phyloP scores from a whole-genome alignment of 2,113 vertebrate species.

The Vulpes vulpes region DNA sequence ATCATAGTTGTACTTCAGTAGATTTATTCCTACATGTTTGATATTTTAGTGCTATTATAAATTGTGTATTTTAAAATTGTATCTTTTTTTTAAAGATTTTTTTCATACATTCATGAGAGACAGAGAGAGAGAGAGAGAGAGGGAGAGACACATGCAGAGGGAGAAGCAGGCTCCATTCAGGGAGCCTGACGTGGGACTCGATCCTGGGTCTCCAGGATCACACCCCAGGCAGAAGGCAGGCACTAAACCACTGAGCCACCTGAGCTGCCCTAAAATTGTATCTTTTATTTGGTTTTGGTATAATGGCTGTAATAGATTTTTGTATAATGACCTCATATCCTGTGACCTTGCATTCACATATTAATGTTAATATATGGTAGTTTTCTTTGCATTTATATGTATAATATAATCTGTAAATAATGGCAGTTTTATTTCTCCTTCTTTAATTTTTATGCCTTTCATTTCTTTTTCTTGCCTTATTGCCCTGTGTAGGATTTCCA shows the following conservation, averaged over 20 bases:
- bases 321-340: not conserved
- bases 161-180: too few species aligned
- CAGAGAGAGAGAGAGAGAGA: too few species aligned
- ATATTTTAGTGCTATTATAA: conserved; percentile 1
- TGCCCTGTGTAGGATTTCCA: not conserved
- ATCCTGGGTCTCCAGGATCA: too few species aligned
- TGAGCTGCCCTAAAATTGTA: not conserved
- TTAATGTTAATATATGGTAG: not conserved
- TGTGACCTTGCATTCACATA: not conserved
- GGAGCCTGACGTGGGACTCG: too few species aligned
- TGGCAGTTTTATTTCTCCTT: not conserved
- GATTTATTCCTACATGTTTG: not conserved
- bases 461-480: not conserved
- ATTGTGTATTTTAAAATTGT: not conserved
- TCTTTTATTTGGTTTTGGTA: not conserved
- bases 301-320: not conserved
- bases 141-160: too few species aligned
- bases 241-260: too few species aligned
- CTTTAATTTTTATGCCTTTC: not conserved
- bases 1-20: not conserved
- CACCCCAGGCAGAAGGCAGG: too few species aligned
- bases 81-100: not conserved
- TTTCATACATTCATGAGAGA: too few species aligned
- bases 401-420: conserved; percentile 7
- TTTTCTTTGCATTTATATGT: not conserved